Percentiles rank a stretch among this genome's conserved stretches.
Conservation (phyloP, 2,797 vertebrate genomes). For the Dromococcyx pavoninus region DNA sequence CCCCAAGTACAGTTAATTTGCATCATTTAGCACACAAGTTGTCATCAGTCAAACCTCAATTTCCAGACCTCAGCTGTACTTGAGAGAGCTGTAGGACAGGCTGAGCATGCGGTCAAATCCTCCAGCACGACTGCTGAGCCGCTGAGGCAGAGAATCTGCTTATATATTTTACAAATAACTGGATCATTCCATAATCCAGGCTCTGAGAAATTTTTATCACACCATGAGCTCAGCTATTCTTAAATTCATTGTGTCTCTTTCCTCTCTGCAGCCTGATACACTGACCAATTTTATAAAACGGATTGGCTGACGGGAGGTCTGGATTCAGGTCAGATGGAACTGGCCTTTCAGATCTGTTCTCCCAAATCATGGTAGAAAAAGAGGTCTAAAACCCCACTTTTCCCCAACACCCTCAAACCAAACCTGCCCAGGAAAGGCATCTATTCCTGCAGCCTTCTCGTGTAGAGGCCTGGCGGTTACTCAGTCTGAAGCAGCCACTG, state of each 20-base stretch:
- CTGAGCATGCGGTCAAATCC: conserved; percentile 7
- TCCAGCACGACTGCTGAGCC: not conserved
- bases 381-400: not conserved
- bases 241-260: not conserved
- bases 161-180: conserved; percentile 52
- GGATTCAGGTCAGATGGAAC: not conserved
- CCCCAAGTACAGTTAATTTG: not conserved
- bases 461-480: not conserved
- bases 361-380: not conserved
- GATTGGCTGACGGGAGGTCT: not conserved
- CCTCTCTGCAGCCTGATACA: conserved; percentile 17
- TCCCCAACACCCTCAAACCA: not conserved
- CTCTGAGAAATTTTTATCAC: conserved; percentile 56
- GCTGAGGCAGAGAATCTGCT: conserved; percentile 21
- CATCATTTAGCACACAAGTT: not conserved
- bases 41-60: not conserved
- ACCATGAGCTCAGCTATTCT: conserved; percentile 34
- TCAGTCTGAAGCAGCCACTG: not conserved
- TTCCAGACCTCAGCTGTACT: not conserved
- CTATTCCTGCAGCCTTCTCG: not conserved
- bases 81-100: not conserved
- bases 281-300: conserved; percentile 15
- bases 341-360: not conserved
- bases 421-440: not conserved
- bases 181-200: conserved; percentile 49